Evolutionary conservation across 2,113 vertebrate genomes (phyloP), one percentile per base, ranked within the genome.

Genomic region (Paedocypris sp.): DNA sequence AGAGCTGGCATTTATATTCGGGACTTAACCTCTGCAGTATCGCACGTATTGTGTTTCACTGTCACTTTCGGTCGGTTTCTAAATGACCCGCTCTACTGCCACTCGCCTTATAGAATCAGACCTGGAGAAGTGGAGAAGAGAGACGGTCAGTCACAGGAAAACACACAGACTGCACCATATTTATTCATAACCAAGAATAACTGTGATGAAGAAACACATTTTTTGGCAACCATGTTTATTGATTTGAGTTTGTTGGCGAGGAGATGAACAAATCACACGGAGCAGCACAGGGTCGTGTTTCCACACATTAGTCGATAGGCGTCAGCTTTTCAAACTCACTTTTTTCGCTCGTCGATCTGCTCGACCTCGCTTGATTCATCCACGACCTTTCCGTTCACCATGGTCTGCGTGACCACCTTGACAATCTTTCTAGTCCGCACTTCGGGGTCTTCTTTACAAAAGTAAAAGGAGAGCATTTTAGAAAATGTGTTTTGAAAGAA

Each of bases 341-440:
- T 85, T 33, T 85, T 83, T 22, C 61, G 71, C 25, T 87, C 84
- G 18, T 86, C 83, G 2, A 85, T 81, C 72, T 85, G 79, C 70
- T 86, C 83, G 64, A 86, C 80, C 66, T 85, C 83, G 2, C 85
- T 87, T 60, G 81, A 84, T 75, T 87, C 85, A 3, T 86, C 75
- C 12, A 87, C 82, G 66, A 87, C 82, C 60, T 85, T 85, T 5
- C 85, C 85, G 3, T 87, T 84, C 36, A 87, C 66, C 84, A 87
- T 83, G 6, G 85, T 87, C 77, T 87, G 85, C 19, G 85, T 87
- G 41, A 87, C 83, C 1, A 87, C 83, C 73, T 85, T 87, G 4
- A 87, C 85, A 20, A 87, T 87, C 79, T 86, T 87, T 72, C 85
- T 80, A 43, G 83, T 87, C 25, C 81, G 79, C 1, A 87, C 74